Percentiles rank a stretch among this genome's conserved stretches.
phyloP scores from a whole-genome alignment of 2,797 vertebrate genomes.

The Etheostoma nigrum region DNA sequence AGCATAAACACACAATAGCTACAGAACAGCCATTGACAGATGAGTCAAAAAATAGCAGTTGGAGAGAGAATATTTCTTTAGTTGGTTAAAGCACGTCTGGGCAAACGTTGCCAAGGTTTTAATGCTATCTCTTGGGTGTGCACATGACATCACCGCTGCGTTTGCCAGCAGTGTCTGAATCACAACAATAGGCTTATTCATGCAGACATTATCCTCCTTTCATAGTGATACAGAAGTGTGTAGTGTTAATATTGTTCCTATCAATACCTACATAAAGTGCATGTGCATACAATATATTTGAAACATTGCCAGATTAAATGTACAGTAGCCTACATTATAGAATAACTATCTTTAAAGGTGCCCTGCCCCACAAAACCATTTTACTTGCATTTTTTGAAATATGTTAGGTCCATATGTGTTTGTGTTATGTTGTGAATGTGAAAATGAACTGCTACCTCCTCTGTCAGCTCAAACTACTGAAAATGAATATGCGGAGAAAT shows the following conservation, averaged over 20 bases:
- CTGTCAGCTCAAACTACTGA: no score
- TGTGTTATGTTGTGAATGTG: no score
- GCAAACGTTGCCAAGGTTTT: slow-evolving; percentile 32
- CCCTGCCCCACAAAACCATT: no score
- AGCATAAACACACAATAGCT: slow-evolving; percentile 48
- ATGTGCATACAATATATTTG: background rate
- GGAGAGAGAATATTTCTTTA: slow-evolving; percentile 36
- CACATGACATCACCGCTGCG: slow-evolving; percentile 63
- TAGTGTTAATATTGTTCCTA: background rate
- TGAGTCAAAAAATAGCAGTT: slow-evolving; percentile 42
- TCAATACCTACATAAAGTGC: background rate
- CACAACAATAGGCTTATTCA: slow-evolving; percentile 39
- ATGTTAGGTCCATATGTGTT: no score
- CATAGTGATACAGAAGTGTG: background rate
- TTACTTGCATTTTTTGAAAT: background rate
- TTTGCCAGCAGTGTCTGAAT: slow-evolving; percentile 47
- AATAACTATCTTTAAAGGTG: background rate
- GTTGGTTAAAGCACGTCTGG: slow-evolving; percentile 13
- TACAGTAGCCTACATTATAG: background rate
- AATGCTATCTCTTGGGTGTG: slow-evolving; percentile 34
- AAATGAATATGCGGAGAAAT: no score
- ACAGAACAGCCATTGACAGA: slow-evolving; percentile 38
- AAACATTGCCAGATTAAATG: background rate
- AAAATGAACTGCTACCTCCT: no score
- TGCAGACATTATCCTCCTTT: slow-evolving; percentile 27